phyloP scores from a whole-genome alignment of 2,113 vertebrate genomes.

The Xenus cinereus region DNA sequence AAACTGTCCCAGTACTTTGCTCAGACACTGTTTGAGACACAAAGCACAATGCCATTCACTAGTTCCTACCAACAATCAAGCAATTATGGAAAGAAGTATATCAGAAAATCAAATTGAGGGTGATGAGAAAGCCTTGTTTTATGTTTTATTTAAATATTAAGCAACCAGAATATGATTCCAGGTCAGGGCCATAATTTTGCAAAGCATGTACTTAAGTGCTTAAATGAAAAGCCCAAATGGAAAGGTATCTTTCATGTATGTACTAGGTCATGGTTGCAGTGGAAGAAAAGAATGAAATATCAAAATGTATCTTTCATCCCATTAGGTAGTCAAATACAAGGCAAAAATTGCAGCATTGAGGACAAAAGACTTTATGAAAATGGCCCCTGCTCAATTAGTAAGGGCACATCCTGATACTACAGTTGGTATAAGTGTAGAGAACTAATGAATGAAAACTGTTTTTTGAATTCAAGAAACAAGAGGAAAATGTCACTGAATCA shows the following conservation, averaged over 20 bases:
- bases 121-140: background rate
- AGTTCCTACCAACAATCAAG: background rate
- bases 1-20: background rate
- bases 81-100: background rate
- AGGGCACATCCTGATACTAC: background rate
- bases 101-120: background rate
- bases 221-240: background rate
- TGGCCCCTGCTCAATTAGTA: background rate
- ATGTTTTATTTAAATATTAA: background rate
- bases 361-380: background rate
- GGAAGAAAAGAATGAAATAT: background rate
- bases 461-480: background rate
- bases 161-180: background rate
- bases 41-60: background rate
- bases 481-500: background rate
- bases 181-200: background rate
- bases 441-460: background rate
- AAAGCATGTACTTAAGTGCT: background rate
- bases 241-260: background rate
- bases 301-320: background rate
- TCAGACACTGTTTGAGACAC: background rate
- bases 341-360: background rate
- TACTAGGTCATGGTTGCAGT: background rate
- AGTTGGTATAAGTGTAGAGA: background rate
- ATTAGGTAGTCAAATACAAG: background rate